Base-by-base conservation (phyloP, 2,113 vertebrate species). In the Stictonetta naevosa region DNA sequence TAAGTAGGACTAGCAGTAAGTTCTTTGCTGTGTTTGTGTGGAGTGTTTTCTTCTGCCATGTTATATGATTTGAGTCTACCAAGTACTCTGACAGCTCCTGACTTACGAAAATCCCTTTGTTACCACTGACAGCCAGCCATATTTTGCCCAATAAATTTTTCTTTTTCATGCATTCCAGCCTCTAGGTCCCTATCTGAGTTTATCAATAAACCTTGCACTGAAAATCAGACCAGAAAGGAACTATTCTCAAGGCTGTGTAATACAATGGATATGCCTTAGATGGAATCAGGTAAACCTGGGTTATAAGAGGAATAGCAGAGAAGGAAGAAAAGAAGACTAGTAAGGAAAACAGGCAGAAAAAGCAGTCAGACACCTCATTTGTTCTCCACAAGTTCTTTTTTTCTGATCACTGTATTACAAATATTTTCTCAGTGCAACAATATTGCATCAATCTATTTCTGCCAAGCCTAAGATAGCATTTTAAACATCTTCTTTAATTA, bases 361-460 rank as follows among this genome's bases (percentile, higher is more conserved):
- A 83, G 25, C 31, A 60, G 25, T 40, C 22, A 83, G 14, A 68
- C 18, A 67, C 8, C 19, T 83, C 20, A 48, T 52, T 76, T 87
- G 7, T 63, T 85, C 44, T 77, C 33, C 14, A 13, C 5, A 11
- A 56, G 34, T 55, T 88, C 11, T 59, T 92, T 90, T 90, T 77
- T 58, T 20, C 25, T 42, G 63, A 52, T 33, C 2, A 0, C 75
- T 50, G 63, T 60, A 55, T 31, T 66, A 75, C 7, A 83, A 94
- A 86, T 92, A 91, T 81, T 92, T 94, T 80, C 31, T 48, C 68
- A 86, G 8, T 29, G 25, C 10, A 81, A 84, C 40, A 77, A 67
- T 64, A 77, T 69, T 60, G 38, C 46, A 71, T 82, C 75, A 91
- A 89, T 9, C 5, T 86, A 83, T 46, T 56, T n/a, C 64, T 78